Percentiles rank a stretch among this genome's conserved stretches.
These are phyloP conservation scores for Gallinago media DNA, from an alignment of 2,113 vertebrate species.

Conservation along the genomic window DNA sequence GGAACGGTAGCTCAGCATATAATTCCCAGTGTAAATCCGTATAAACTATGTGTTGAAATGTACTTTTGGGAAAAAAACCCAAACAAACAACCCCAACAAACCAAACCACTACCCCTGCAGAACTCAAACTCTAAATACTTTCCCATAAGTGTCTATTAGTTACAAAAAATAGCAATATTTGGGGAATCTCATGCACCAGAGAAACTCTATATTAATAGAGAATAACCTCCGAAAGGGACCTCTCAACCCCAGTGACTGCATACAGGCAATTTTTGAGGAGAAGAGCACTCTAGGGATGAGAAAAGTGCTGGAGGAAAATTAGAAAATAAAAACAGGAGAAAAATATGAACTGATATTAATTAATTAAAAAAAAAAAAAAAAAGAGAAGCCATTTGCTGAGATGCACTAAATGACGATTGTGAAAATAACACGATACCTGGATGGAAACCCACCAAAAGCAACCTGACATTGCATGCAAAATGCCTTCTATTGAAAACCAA, in stretches of 20 bases:
- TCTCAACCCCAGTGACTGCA: neutral
- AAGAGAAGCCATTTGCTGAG: neutral
- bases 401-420: neutral
- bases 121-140: neutral
- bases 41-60: neutral
- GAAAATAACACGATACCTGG: neutral
- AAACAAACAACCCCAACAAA: no score
- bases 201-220: neutral
- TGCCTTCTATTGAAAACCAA: neutral
- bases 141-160: neutral
- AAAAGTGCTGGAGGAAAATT: neutral
- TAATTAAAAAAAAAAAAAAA: neutral
- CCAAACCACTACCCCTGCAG: no score
- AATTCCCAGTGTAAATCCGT: neutral
- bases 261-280: neutral
- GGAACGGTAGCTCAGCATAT: neutral
- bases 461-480: neutral
- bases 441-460: neutral
- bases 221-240: neutral
- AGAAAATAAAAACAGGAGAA: neutral
- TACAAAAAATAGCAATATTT: neutral
- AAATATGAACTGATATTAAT: neutral
- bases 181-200: neutral
- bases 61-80: neutral
- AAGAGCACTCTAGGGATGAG: neutral